Percentiles rank a stretch among this genome's conserved stretches.
These are phyloP conservation scores for Sapajus apella DNA, from an alignment of 2,113 vertebrate species.

Conservation along the genomic window DNA sequence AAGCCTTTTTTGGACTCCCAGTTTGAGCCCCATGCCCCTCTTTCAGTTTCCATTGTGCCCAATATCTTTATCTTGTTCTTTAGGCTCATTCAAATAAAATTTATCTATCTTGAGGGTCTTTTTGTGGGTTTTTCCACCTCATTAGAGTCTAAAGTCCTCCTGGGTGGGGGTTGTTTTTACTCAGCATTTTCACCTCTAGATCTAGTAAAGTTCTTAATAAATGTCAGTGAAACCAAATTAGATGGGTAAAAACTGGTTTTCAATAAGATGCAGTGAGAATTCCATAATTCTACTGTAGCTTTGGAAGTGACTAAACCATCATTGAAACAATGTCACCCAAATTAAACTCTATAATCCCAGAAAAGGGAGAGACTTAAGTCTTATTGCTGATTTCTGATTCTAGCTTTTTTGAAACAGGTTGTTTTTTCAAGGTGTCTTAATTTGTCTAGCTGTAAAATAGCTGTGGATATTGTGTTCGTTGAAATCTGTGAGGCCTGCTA, in stretches of 20 bases:
- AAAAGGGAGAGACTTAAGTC: background rate
- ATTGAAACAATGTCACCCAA: slow-evolving; percentile 15
- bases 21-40: background rate
- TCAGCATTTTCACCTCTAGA: background rate
- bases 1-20: background rate
- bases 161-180: background rate
- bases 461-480: background rate
- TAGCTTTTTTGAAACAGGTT: slow-evolving; percentile 35
- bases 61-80: background rate
- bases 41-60: background rate
- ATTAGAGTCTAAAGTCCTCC: slow-evolving; percentile 13
- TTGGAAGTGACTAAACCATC: background rate
- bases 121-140: background rate
- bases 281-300: background rate
- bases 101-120: background rate
- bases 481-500: background rate
- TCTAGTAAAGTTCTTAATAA: background rate
- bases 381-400: background rate
- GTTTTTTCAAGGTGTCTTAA: slow-evolving; percentile 27
- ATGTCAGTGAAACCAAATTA: background rate
- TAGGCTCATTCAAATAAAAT: background rate
- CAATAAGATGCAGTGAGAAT: background rate
- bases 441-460: slow-evolving; percentile 2
- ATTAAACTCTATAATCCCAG: background rate
- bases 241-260: background rate